A percentile compares a stretch with the other conserved stretches of the same genome.
Evolutionary conservation across 2,888 invertebrate genomes (phyloP).

Genomic region (Sphaeridia pumilis): DNA sequence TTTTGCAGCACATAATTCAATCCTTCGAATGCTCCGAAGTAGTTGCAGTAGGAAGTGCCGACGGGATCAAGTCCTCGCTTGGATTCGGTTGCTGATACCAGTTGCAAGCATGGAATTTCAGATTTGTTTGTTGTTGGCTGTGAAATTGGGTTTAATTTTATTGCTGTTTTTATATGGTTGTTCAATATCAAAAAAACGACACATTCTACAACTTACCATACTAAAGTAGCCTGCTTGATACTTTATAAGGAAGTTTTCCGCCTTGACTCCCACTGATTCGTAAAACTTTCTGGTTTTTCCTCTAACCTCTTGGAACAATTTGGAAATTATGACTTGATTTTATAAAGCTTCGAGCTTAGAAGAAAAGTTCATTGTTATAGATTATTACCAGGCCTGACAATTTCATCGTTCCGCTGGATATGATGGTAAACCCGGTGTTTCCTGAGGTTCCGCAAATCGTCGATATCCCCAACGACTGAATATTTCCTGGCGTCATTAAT

Average conservation of each 20-base stretch:
- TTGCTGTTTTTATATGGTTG: background rate
- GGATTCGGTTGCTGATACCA: background rate
- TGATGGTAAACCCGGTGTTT: slow-evolving; percentile 7
- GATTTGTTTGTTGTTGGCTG: background rate
- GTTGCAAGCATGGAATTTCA: background rate
- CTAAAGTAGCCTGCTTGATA: background rate
- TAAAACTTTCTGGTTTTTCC: background rate
- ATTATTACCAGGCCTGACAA: slow-evolving; percentile 1
- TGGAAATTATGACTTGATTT: background rate
- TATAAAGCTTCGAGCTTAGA: background rate
- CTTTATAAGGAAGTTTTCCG: background rate
- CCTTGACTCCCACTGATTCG: background rate
- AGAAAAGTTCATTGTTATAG: background rate
- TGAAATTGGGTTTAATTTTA: background rate
- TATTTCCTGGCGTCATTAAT: slow-evolving; percentile 4
- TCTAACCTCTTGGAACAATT: background rate
- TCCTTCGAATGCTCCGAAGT: slow-evolving; percentile 13
- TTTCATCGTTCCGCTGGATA: slow-evolving; percentile 5
- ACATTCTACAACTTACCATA: background rate
- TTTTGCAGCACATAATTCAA: slow-evolving; percentile 4
- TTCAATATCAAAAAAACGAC: background rate
- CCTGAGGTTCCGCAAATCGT: background rate
- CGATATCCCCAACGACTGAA: background rate
- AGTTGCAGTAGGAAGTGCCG: slow-evolving; percentile 10
- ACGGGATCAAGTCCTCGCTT: background rate